A percentile compares a stretch with the other conserved stretches of the same genome.
Evolutionary conservation across 2,113 vertebrate genomes (phyloP).

Genomic region (Psilopogon haemacephalus): DNA sequence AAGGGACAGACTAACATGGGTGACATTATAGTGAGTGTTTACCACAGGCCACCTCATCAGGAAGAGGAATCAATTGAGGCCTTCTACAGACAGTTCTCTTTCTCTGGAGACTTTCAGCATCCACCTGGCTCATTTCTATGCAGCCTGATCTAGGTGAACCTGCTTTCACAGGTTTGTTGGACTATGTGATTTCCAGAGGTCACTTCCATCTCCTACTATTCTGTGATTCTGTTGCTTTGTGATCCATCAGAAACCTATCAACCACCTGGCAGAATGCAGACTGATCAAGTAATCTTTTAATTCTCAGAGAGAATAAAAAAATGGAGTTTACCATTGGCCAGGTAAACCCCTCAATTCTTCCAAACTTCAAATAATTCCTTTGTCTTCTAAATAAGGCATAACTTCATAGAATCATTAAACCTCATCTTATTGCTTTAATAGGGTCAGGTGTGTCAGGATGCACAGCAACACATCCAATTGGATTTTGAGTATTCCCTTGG

Average conservation of each 20-base stretch:
- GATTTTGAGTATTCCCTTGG: not conserved
- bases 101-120: too few species aligned
- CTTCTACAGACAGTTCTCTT: too few species aligned
- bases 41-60: too few species aligned
- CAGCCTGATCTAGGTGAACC: too few species aligned
- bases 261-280: not conserved
- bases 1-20: too few species aligned
- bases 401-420: not conserved
- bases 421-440: not conserved
- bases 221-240: too few species aligned
- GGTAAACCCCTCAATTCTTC: not conserved
- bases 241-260: not conserved
- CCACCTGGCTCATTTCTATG: too few species aligned
- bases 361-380: not conserved
- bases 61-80: too few species aligned
- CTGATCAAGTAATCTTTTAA: not conserved
- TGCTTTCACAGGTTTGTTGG: too few species aligned
- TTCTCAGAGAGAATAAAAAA: not conserved
- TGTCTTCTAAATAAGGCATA: not conserved
- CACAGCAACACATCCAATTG: not conserved
- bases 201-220: too few species aligned
- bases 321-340: not conserved
- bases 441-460: not conserved
- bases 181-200: too few species aligned
- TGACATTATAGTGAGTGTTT: too few species aligned